Evolutionary conservation across 2,113 vertebrate species (phyloP), one percentile per base, ranked within the genome.

Genomic region (Daubentonia madagascariensis): DNA sequence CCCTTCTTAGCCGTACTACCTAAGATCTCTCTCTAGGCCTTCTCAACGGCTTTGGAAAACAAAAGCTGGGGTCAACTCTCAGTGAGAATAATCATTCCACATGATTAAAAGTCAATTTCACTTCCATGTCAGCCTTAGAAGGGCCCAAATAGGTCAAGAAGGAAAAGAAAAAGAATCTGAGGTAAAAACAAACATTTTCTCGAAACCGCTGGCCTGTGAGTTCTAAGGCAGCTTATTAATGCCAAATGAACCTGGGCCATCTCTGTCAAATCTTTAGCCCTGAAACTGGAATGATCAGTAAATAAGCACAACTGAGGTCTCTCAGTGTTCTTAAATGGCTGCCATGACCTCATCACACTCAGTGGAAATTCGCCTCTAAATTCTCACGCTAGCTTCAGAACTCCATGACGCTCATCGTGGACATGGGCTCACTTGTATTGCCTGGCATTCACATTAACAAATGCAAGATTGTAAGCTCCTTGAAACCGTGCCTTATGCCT

Each of bases 251-350:
- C 96, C 43, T 94, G 16, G 17, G 63, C 68, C 83, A 94, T 78
- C 93, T 98, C 43, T 37, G 87, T 95, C 84, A 98, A 90, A 91
- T 89, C 95, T 95, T 79, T 75, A 97, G 86, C 32, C 92, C 81
- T 75, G n/a, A 93, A 93, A 75, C 79, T 0, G 18, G 65, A 88
- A 88, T 6, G 73, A 73, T 32, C 76, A 73, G 43, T 81, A 67
- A 93, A 94, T 40, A 73, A 90, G 85, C 81, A 96, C 84, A 54
- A 54, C 40, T 25, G 4, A 91, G 57, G 50, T 45, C 37, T 13
- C 65, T 79, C 83, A 57, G 40, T 28, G 9, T 67, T 78, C 81
- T 94, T 94, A 92, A 96, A 85, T 93, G 35, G 73, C 61, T 78
- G 32, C 17, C 88, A 63, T 45, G 16, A 45, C 84, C 95, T 76